Base-by-base conservation (phyloP, 2,113 vertebrate species). In the Benitochromis conjunctus region DNA sequence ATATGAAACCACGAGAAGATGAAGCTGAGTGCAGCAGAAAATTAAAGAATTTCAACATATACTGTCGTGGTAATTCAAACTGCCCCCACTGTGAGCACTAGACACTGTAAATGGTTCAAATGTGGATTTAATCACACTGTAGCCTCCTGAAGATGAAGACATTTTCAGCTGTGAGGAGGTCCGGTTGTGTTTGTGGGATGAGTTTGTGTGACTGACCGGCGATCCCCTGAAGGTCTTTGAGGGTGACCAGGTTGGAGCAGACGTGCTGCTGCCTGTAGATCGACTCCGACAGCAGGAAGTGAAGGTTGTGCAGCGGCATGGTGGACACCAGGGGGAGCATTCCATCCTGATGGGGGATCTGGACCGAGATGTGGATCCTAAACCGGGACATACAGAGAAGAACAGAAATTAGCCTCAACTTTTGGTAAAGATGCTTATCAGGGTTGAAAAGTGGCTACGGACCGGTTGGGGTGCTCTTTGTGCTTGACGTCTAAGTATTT, bases 391-490 rank as follows among this genome's bases (percentile, higher is more conserved):
- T 5, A 80, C 3, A 38, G 6, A 86, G 21, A 38, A 48, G n/a
- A 34, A 8, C 7, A 21, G 1, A 5, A 2, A 26, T 83, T 0
- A 81, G 58, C 34, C 41, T 4, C 46, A 62, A 10, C 1, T 26
- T 7, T 12, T 6, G 16, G 10, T 12, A 1, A 16, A 18, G 46
- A 54, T 5, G 5, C 31, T 56, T 3, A 2, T 53, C 4, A 1
- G 9, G 2, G 13, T 71, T 2, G 13, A 64, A 51, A 54, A 46
- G 3, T 1, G 0, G 3, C 21, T 3, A 2, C 90, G 58, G 77
- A 99, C 99, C 99, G 97, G 96, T 99, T 99, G 4, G 98, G 98
- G 79, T 99, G 98, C 81, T 99, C 97, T 94, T 99, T 99, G 95
- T 99, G 98, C 84, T 99, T 99, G 76, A 99, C 98, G 1, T 99